These are phyloP conservation scores for Condylostylus longicornis DNA, from an alignment of 1,140 invertebrate genomes.

Conservation along the genomic window DNA sequence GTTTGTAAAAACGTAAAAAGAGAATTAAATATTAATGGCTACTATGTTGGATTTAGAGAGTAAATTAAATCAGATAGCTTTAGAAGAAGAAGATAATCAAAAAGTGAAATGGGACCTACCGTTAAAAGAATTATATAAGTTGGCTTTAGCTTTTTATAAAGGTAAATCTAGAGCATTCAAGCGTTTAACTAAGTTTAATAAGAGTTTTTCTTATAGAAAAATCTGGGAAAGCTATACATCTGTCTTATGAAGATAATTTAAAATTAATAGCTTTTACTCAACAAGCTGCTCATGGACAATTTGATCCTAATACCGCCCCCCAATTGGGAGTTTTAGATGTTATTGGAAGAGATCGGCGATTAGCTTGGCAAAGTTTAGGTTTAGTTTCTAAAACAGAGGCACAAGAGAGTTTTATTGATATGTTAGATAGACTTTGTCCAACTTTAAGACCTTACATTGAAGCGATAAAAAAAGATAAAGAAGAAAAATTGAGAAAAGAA, in stretches of 20 bases:
- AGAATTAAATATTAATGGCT: too few species aligned
- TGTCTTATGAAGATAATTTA: constrained; percentile 86
- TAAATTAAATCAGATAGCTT: too few species aligned
- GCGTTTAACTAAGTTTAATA: constrained; percentile 3
- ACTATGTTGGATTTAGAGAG: too few species aligned
- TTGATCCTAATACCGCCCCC: constrained; percentile 54
- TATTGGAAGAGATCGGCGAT: constrained; percentile 78
- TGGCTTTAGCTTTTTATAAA: constrained; percentile 77
- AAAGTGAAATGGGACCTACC: constrained; percentile 57
- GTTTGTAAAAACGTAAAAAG: too few species aligned
- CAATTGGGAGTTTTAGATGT: constrained; percentile 88
- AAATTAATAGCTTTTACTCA: constrained; percentile 82
- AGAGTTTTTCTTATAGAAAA: constrained; percentile 57
- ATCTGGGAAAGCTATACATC: constrained; percentile 85
- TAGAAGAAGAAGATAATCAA: too few species aligned
- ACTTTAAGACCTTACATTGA: constrained; percentile 83
- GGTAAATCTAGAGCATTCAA: constrained; percentile 37
- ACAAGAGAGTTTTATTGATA: constrained; percentile 80
- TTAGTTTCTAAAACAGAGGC: constrained; percentile 72
- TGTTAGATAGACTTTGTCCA: constrained; percentile 71
- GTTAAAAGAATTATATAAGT: constrained; percentile 66
- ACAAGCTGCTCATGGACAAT: constrained; percentile 79
- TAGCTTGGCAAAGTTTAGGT: constrained; percentile 85
- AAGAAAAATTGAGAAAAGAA: constrained; percentile 45
- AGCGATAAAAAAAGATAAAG: constrained; percentile 72